Base-by-base conservation (phyloP, 2,888 invertebrate species). In the Catonia carolina region DNA sequence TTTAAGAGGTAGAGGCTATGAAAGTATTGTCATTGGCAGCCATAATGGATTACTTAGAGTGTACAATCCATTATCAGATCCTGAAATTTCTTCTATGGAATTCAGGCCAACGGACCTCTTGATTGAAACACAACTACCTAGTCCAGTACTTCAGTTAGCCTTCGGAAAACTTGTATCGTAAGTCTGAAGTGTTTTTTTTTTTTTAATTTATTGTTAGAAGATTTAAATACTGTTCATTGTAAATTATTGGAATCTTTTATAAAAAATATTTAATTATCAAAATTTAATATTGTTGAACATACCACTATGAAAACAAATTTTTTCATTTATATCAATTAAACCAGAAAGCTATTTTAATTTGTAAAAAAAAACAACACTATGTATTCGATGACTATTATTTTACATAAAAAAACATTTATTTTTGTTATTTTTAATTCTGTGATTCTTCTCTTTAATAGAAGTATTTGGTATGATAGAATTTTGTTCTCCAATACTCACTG, bases 161-260 rank as follows among this genome's bases (percentile, higher is more conserved):
- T 81, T 82, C 41, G 97, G 96, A 48, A 83, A 82, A 72, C 88
- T 95, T 69, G 83, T 89, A 51, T 85, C 86, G 90, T 93, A 78
- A 82, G 85, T 79, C 56, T 23, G 53, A 18, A 39, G 18, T 53
- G 22, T 22, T 53, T 27, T 20, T 42, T 18, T 52, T 31, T 6
- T 41, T 54, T 15, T 33, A 22, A n/a, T 18, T 10, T 15, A 53
- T 53, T 14, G 36, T 45, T 17, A 53, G 31, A 23, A 15, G 15
- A 2, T 8, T 42, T 8, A 3, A 2, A 42, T 15, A 14, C 36
- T 36, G 15, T 42, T 41, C 14, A n/a, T 53, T 39, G 4, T 20
- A 4, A 23, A 17, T 1, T 47, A 7, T 20, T 42, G 17, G 22
- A 20, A 33, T n/a, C n/a, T n/a, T n/a, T n/a, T n/a, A n/a, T n/a